These are phyloP conservation scores for Calosoma granatense DNA, from an alignment of 1,140 invertebrate genomes.

Conservation along the genomic window DNA sequence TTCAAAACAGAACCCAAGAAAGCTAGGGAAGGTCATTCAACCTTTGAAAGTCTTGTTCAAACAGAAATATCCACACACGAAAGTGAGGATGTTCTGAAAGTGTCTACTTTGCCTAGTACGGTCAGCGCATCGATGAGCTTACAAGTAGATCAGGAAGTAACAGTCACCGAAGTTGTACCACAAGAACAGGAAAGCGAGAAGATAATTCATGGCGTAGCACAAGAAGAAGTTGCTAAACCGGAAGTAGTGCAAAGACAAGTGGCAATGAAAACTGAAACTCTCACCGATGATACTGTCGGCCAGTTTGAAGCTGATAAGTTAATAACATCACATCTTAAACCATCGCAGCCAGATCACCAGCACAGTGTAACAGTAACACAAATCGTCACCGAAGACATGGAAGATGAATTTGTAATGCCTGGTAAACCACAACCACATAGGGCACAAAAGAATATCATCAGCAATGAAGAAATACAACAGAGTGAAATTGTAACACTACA, in stretches of 20 bases:
- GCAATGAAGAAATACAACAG: slow-evolving; percentile 25
- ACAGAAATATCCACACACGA: not conserved
- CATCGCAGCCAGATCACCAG: slow-evolving; percentile 32
- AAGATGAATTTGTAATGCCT: slow-evolving; percentile 34
- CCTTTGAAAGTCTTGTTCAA: not conserved
- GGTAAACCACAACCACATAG: not conserved
- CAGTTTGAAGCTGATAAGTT: slow-evolving; percentile 31
- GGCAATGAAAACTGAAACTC: slow-evolving; percentile 30
- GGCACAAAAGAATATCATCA: not conserved
- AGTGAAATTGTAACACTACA: slow-evolving; percentile 28
- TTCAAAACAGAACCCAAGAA: slow-evolving; percentile 20
- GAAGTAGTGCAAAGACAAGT: slow-evolving; percentile 34
- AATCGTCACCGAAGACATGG: slow-evolving; percentile 31
- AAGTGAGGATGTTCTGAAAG: slow-evolving; percentile 17
- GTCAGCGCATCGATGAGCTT: not conserved
- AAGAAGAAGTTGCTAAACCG: slow-evolving; percentile 17
- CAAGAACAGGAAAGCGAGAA: slow-evolving; percentile 27
- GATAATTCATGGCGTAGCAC: slow-evolving; percentile 14
- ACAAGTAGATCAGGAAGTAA: not conserved
- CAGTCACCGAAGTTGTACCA: slow-evolving; percentile 23
- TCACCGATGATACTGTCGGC: slow-evolving; percentile 26
- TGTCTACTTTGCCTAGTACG: not conserved
- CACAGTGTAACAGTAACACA: slow-evolving; percentile 43
- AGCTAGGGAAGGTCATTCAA: slow-evolving; percentile 20
- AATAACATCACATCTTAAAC: slow-evolving; percentile 27